Percentiles rank a stretch among this genome's conserved stretches.
Evolutionary conservation across 1,140 invertebrate species (phyloP).

Genomic region (Hyposmocoma kahamanoa): DNA sequence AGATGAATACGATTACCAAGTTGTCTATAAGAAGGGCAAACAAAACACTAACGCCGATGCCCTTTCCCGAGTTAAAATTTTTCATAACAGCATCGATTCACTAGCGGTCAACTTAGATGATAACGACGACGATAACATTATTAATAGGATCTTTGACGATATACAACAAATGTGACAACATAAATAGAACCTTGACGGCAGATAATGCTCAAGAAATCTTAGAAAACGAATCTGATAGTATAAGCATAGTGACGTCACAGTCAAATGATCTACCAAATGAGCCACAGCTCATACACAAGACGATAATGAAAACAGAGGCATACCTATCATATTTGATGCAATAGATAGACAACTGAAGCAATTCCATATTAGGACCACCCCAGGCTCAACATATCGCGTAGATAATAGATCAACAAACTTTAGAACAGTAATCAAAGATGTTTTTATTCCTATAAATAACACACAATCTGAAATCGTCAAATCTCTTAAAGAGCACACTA

Average conservation of each 20-base stretch:
- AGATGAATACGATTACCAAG: not conserved
- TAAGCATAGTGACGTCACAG: not conserved
- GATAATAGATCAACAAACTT: not conserved
- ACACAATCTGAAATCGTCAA: constrained; percentile 3
- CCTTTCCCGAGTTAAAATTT: not conserved
- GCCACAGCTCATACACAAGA: not conserved
- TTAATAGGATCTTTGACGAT: not conserved
- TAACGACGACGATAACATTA: not conserved
- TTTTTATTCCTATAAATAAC: constrained; percentile 3
- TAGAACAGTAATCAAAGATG: constrained; percentile 9
- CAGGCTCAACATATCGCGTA: constrained; percentile 1
- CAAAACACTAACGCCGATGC: not conserved
- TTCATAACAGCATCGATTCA: not conserved
- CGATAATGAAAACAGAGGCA: constrained; percentile 6
- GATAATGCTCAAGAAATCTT: too few relatives aligned
- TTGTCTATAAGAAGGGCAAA: constrained; percentile 12
- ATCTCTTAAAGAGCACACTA: constrained; percentile 13
- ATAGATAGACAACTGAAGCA: constrained; percentile 13
- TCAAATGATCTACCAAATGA: not conserved
- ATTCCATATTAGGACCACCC: constrained; percentile 9
- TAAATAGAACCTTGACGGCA: too few relatives aligned
- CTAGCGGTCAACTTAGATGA: not conserved
- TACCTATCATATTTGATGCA: constrained; percentile 8
- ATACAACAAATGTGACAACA: not conserved
- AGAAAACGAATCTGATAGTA: not conserved